These are phyloP conservation scores for Pogoniulus pusillus DNA, from an alignment of 2,797 vertebrate genomes.

Conservation along the genomic window DNA sequence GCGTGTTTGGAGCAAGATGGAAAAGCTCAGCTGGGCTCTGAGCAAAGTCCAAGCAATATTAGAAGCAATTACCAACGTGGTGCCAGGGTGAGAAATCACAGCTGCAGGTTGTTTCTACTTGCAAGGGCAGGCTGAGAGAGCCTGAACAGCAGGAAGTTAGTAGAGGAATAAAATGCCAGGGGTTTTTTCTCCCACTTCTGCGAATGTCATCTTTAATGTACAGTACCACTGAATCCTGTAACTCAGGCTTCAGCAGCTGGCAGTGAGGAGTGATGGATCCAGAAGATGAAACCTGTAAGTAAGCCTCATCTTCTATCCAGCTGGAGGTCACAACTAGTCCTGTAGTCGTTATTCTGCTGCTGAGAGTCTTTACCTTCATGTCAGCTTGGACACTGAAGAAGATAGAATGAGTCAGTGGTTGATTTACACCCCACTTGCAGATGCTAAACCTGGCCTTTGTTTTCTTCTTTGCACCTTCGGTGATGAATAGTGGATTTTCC, in stretches of 20 bases:
- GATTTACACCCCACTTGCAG: background rate
- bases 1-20: background rate
- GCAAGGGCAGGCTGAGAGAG: background rate
- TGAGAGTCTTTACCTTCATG: background rate
- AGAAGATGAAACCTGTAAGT: background rate
- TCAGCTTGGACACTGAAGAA: background rate
- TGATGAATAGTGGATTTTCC: background rate
- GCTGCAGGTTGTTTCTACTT: background rate
- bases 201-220: background rate
- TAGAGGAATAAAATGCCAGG: background rate
- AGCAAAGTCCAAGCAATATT: background rate
- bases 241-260: constrained; percentile 22
- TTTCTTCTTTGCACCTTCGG: background rate
- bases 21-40: background rate
- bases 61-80: background rate
- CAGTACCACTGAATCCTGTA: background rate
- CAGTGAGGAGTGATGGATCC: background rate
- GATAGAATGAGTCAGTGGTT: background rate
- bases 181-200: background rate
- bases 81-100: background rate
- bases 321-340: background rate
- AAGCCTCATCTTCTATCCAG: background rate
- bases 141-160: background rate
- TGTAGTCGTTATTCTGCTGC: background rate
- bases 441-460: background rate